A percentile compares a stretch with the other conserved stretches of the same genome.
These are phyloP conservation scores for Bimastos eiseni DNA, from an alignment of 2,888 invertebrate genomes.

Conservation along the genomic window DNA sequence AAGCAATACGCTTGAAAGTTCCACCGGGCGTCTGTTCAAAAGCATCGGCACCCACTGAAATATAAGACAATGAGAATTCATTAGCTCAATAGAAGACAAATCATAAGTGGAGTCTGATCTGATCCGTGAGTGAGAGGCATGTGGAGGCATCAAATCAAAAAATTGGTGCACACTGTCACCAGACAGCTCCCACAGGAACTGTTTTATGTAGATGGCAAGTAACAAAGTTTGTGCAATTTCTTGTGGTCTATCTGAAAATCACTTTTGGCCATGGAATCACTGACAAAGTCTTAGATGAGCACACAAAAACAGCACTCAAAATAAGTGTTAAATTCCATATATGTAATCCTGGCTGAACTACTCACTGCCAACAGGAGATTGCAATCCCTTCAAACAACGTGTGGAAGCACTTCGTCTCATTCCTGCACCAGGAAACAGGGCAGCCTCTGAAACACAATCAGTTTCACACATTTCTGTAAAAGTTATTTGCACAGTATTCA, in stretches of 20 bases:
- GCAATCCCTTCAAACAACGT: conserved; percentile 47
- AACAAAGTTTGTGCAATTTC: not conserved
- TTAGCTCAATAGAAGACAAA: not conserved
- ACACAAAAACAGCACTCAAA: not conserved
- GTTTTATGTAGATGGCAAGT: not conserved
- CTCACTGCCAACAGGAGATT: conserved; percentile 33
- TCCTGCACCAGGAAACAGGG: conserved; percentile 40
- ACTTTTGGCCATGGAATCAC: not conserved
- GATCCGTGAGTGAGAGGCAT: no score
- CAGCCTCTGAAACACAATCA: conserved; percentile 1
- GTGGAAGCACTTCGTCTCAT: conserved; percentile 52
- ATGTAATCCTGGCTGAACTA: not conserved
- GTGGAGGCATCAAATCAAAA: not conserved
- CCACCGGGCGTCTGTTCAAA: conserved; percentile 18
- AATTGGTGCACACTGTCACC: not conserved
- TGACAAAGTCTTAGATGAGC: not conserved
- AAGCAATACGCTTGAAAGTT: conserved; percentile 47
- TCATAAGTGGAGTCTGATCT: not conserved
- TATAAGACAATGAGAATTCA: conserved; percentile 16
- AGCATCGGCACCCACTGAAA: conserved; percentile 15
- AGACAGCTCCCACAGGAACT: not conserved
- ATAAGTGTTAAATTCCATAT: not conserved
- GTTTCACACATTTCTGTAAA: not conserved
- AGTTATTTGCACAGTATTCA: not conserved
- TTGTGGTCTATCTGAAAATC: not conserved